Evolutionary conservation across 2,797 vertebrate species (phyloP).

Genomic region (Megaceryle alcyon): DNA sequence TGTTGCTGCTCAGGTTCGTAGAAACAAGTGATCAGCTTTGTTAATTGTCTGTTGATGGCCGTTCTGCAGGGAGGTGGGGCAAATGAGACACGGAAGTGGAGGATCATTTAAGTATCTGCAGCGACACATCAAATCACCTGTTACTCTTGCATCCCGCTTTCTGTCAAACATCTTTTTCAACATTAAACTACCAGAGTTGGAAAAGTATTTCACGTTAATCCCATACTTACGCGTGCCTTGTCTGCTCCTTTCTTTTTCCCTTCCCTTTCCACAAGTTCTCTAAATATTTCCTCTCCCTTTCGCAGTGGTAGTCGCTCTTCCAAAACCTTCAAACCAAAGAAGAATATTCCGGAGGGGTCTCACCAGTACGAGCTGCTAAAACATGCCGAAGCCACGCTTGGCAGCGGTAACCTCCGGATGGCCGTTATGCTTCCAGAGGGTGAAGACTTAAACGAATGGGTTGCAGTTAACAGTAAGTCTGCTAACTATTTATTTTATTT

Average conservation of each 20-base stretch:
- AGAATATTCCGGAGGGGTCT: conserved; percentile 97
- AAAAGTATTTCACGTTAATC: background rate
- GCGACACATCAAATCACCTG: background rate
- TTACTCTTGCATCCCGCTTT: background rate
- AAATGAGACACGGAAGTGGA: background rate
- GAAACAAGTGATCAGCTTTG: rapidly evolving
- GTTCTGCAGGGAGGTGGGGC: background rate
- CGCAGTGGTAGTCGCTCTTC: conserved; percentile 91
- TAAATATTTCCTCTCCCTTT: background rate
- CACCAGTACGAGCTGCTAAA: conserved; percentile 98
- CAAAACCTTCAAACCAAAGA: conserved; percentile 99
- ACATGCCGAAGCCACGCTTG: conserved; percentile 96
- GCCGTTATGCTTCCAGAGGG: conserved; percentile 98
- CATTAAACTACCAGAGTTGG: rapidly evolving
- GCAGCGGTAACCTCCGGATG: conserved; percentile 96
- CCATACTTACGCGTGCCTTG: rapidly evolving
- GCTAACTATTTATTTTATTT: background rate
- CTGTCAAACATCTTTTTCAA: background rate
- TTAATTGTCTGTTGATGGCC: background rate
- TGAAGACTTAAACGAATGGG: conserved; percentile 98
- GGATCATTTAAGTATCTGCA: background rate
- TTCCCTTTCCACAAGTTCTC: background rate
- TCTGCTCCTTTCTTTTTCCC: background rate
- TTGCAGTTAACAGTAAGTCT: conserved; percentile 98
- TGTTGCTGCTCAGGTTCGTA: background rate